These are phyloP conservation scores for Lepidocolaptes lacrymiger DNA, from an alignment of 2,797 vertebrate species.

Conservation along the genomic window DNA sequence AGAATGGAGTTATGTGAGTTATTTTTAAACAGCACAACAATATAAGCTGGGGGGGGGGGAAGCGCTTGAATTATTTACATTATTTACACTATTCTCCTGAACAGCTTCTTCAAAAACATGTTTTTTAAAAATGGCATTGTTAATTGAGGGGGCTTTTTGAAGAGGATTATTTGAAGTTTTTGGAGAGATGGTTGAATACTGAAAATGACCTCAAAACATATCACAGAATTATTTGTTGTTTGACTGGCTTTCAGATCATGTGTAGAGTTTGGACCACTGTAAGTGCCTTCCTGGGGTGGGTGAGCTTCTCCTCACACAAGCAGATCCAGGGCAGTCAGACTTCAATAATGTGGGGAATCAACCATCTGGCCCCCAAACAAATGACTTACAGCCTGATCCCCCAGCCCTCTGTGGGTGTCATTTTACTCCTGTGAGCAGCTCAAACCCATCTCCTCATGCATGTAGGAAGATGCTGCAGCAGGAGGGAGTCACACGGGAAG, in stretches of 20 bases:
- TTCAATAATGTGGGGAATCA: constrained; percentile 54
- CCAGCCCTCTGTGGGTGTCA: background rate
- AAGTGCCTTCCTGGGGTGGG: background rate
- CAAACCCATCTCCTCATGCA: fast-evolving
- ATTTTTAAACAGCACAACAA: constrained; percentile 53
- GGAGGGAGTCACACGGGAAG: fast-evolving
- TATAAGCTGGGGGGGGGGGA: background rate
- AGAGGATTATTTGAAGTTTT: background rate
- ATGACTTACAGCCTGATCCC: background rate
- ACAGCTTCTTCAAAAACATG: constrained; percentile 17
- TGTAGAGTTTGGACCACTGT: background rate
- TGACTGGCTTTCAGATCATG: background rate
- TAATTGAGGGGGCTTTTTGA: background rate
- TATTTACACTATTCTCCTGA: constrained; percentile 25
- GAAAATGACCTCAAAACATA: background rate
- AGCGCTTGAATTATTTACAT: background rate
- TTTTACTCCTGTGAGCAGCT: background rate
- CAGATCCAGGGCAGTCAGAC: constrained; percentile 53
- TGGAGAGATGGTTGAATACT: background rate
- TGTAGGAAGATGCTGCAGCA: fast-evolving
- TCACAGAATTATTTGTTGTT: background rate
- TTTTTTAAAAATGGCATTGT: background rate
- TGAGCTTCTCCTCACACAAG: background rate
- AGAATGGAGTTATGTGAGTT: constrained; percentile 37
- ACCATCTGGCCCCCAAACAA: constrained; percentile 56